These are phyloP conservation scores for Diadema setosum DNA, from an alignment of 35 echinoderm and acorn worm genomes.

Conservation along the genomic window DNA sequence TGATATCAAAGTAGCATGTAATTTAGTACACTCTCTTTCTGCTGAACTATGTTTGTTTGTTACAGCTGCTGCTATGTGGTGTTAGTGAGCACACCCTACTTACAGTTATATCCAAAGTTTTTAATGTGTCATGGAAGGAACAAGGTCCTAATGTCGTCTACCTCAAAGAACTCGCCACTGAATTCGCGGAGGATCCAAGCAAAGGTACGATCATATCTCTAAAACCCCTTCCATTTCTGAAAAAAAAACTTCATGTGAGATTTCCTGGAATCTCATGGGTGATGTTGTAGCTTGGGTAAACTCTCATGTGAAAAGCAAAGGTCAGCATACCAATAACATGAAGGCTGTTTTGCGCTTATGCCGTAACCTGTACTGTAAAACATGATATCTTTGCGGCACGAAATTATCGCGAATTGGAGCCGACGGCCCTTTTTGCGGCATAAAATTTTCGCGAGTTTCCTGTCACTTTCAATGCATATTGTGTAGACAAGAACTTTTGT, in stretches of 20 bases:
- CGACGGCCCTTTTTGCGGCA: no score
- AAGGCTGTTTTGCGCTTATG: not conserved
- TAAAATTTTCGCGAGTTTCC: no score
- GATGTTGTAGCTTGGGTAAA: not conserved
- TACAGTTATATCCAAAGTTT: slow-evolving; percentile 60
- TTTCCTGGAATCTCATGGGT: not conserved
- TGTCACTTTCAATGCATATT: no score
- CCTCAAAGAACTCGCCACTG: slow-evolving; percentile 67
- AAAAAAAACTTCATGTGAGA: not conserved
- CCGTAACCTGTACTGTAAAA: no score
- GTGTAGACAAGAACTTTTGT: no score
- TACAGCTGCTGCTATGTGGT: slow-evolving; percentile 6
- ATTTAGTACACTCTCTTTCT: no score
- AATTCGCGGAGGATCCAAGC: slow-evolving; percentile 75
- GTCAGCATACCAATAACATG: not conserved
- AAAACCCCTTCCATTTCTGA: not conserved
- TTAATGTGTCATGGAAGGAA: slow-evolving; percentile 91
- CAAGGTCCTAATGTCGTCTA: slow-evolving; percentile 69
- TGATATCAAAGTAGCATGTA: no score
- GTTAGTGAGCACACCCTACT: slow-evolving; percentile 74
- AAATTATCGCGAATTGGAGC: no score
- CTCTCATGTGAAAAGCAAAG: not conserved
- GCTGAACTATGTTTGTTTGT: no score
- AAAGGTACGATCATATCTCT: slow-evolving; percentile 74
- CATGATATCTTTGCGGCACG: no score